Conservation (phyloP, 2,888 invertebrate genomes). For the Patella ulyssiponensis region DNA sequence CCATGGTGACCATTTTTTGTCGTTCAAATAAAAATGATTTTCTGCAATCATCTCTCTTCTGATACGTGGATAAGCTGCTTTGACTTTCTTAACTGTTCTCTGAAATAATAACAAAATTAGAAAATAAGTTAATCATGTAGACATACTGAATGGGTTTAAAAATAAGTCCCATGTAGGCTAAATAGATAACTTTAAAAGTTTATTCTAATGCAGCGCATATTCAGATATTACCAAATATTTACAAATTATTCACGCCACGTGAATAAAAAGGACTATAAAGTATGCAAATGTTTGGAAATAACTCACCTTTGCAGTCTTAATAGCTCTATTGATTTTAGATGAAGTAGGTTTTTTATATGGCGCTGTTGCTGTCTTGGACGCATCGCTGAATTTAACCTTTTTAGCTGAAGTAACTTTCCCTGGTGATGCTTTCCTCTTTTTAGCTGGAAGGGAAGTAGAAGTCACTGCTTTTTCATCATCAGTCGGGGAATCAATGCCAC, state of each 20-base stretch:
- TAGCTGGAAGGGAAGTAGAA: not conserved
- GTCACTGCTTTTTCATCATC: not conserved
- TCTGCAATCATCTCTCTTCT: conserved; percentile 28
- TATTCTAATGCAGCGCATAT: too few relatives aligned
- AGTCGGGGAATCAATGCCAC: conserved; percentile 26
- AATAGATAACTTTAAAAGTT: too few relatives aligned
- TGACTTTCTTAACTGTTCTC: not conserved
- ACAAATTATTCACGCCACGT: too few relatives aligned
- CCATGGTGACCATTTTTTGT: conserved; percentile 48
- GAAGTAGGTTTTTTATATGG: not conserved
- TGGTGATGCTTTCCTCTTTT: conserved; percentile 23
- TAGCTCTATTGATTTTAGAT: conserved; percentile 13
- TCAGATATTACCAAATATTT: too few relatives aligned
- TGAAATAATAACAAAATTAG: too few relatives aligned
- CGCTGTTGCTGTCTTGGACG: not conserved
- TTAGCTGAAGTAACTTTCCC: conserved; percentile 26
- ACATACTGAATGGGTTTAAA: too few relatives aligned
- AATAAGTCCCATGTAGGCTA: too few relatives aligned
- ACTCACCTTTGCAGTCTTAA: not conserved
- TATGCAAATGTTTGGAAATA: too few relatives aligned
- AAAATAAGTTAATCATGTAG: too few relatives aligned
- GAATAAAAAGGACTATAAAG: too few relatives aligned
- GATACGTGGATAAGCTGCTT: conserved; percentile 29
- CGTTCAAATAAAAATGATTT: conserved; percentile 44
- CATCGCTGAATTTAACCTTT: conserved; percentile 15